Evolutionary conservation across 2,888 invertebrate species (phyloP), one percentile per base, ranked within the genome.

Genomic region (Apantesis nais): DNA sequence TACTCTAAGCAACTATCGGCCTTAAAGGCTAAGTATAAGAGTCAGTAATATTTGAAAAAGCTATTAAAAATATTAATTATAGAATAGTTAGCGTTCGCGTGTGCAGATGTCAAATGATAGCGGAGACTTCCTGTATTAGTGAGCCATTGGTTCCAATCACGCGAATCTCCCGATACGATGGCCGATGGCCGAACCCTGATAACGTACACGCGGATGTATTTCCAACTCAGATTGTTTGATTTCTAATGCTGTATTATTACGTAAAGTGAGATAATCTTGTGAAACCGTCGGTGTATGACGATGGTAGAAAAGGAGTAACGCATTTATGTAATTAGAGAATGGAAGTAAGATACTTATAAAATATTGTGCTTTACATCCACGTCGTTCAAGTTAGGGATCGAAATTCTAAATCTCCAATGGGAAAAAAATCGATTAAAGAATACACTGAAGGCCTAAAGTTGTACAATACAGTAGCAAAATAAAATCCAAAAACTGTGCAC

Each of bases 71-170:
- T 80, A 82, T 78, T 79, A 78, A 82, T 81, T 75, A 80, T 74
- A 69, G 68, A 75, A 68, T 79, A 72, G 76, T 58, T 44, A 68
- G 65, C 37, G 66, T 72, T 86, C 75, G 86, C 85, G 85, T 86
- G 88, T 79, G 76, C 75, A 71, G 79, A 82, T 83, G 82, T 83
- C 79, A 82, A 74, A 73, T 70, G 82, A 81, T 83, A 80, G 74
- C 64, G 60, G 74, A 74, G 74, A 79, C 78, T 83, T 84, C 83
- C 86, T 79, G 79, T 70, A 79, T 65, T 63, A 66, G 68, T 78
- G 82, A 83, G 70, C 83, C 82, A 86, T 78, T 78, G 82, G 80
- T 72, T 75, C 68, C 68, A 78, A 83, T 83, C 86, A 84, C 82
- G 83, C 79, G 75, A 79, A 85, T 84, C 81, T 82, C 29, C 58